phyloP scores from a whole-genome alignment of 1,140 invertebrate genomes.

The Colletes gigas region DNA sequence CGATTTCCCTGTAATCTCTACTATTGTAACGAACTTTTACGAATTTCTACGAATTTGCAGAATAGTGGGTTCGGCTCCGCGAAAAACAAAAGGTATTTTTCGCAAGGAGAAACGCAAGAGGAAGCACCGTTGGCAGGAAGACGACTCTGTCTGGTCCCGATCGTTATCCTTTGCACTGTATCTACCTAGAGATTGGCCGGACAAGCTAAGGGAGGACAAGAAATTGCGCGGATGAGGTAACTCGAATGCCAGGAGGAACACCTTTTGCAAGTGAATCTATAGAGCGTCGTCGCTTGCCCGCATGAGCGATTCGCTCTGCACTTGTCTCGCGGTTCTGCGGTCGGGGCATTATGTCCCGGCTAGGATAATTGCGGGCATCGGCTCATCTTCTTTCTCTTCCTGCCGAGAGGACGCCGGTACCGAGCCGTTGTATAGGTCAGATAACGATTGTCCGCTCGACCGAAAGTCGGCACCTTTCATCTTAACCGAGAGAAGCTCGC shows the following conservation, averaged over 20 bases:
- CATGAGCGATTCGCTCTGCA: slow-evolving; percentile 42
- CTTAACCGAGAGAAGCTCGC: slow-evolving; percentile 11
- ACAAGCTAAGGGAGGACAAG: slow-evolving; percentile 5
- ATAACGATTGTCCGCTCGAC: slow-evolving; percentile 70
- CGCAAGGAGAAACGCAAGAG: background rate
- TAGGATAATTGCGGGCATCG: slow-evolving; percentile 51
- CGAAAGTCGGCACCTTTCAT: slow-evolving; percentile 58
- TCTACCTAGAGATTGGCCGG: background rate
- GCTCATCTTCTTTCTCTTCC: slow-evolving; percentile 39
- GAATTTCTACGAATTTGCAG: too few species aligned
- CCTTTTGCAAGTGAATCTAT: slow-evolving; percentile 42
- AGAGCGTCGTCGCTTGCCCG: slow-evolving; percentile 15
- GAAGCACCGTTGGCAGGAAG: background rate
- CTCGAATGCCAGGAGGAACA: slow-evolving; percentile 49
- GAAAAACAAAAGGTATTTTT: background rate
- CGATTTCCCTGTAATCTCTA: too few species aligned
- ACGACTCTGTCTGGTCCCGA: background rate
- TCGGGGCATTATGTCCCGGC: slow-evolving; percentile 41
- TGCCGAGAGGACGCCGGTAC: slow-evolving; percentile 25
- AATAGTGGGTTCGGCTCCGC: background rate
- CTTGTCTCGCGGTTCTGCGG: slow-evolving; percentile 53
- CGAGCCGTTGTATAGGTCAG: slow-evolving; percentile 53
- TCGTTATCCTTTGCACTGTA: background rate
- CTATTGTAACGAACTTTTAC: too few species aligned
- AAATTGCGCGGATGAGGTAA: slow-evolving; percentile 54